These are phyloP conservation scores for Cheilosia scutellata DNA, from an alignment of 2,888 invertebrate species.

Conservation along the genomic window DNA sequence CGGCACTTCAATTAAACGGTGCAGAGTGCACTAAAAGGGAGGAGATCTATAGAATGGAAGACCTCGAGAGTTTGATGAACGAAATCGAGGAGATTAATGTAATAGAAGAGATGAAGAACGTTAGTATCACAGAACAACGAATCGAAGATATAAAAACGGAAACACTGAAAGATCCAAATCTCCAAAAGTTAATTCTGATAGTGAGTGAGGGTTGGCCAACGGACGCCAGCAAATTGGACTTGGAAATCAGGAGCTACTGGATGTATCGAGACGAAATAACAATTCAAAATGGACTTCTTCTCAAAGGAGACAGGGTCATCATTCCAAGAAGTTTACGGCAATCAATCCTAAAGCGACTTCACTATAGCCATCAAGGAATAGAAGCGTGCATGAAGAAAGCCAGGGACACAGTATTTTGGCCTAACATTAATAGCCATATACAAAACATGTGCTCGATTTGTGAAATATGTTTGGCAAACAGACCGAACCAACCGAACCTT, in stretches of 20 bases:
- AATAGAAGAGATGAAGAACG: conserved; percentile 8
- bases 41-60: too few species aligned
- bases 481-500: conserved; percentile 39
- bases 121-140: not conserved
- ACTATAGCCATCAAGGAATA: conserved; percentile 32
- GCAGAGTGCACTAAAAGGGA: too few species aligned
- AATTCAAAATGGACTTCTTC: conserved; percentile 4
- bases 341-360: conserved; percentile 3
- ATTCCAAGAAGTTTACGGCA: conserved; percentile 39
- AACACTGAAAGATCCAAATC: not conserved
- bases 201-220: conserved; percentile 17
- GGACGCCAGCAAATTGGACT: not conserved
- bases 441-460: conserved; percentile 56
- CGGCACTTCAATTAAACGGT: conserved; percentile 4
- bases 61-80: too few species aligned
- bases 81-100: conserved; percentile 14
- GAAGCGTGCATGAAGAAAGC: conserved; percentile 63
- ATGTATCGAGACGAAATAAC: conserved; percentile 32
- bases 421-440: conserved; percentile 63
- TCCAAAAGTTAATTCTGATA: conserved; percentile 1
- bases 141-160: conserved; percentile 1
- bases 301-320: conserved; percentile 14
- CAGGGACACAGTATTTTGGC: conserved; percentile 73
- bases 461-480: conserved; percentile 59
- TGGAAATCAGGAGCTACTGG: conserved; percentile 23